Percentiles rank a stretch among this genome's conserved stretches.
Evolutionary conservation across 1,140 invertebrate genomes (phyloP).

Genomic region (Aphaenogaster ashmeadi): DNA sequence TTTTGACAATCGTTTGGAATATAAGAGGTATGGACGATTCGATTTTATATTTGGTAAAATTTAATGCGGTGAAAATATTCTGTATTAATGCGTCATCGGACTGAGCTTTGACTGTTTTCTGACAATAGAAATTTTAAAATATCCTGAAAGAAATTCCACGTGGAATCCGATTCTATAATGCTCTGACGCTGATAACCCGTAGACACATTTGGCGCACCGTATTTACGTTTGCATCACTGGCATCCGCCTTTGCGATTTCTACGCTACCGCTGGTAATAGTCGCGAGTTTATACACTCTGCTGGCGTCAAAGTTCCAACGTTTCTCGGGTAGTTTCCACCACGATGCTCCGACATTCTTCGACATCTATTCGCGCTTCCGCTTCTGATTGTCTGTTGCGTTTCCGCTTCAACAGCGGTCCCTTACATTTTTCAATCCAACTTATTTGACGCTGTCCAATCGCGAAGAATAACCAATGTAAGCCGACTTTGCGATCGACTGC

Average conservation of each 20-base stretch:
- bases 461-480: slow-evolving; percentile 49
- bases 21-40: background rate
- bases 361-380: slow-evolving; percentile 41
- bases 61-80: background rate
- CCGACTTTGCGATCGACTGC: slow-evolving; percentile 14
- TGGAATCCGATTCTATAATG: slow-evolving; percentile 28
- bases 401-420: slow-evolving; percentile 32
- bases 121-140: background rate
- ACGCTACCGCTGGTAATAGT: slow-evolving; percentile 46
- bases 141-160: background rate
- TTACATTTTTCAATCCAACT: slow-evolving; percentile 55
- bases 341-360: slow-evolving; percentile 43
- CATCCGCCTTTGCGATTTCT: slow-evolving; percentile 20
- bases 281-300: slow-evolving; percentile 55
- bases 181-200: slow-evolving; percentile 33
- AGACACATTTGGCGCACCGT: slow-evolving; percentile 13
- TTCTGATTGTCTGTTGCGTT: slow-evolving; percentile 60
- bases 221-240: slow-evolving; percentile 53
- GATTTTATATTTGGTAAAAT: background rate
- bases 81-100: background rate
- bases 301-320: slow-evolving; percentile 52
- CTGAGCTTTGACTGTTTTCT: background rate
- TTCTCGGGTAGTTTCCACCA: slow-evolving; percentile 51
- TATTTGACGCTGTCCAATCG: slow-evolving; percentile 61
- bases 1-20: background rate